Conservation (phyloP, 1,140 invertebrate genomes). For the Drosophila baimaii region DNA sequence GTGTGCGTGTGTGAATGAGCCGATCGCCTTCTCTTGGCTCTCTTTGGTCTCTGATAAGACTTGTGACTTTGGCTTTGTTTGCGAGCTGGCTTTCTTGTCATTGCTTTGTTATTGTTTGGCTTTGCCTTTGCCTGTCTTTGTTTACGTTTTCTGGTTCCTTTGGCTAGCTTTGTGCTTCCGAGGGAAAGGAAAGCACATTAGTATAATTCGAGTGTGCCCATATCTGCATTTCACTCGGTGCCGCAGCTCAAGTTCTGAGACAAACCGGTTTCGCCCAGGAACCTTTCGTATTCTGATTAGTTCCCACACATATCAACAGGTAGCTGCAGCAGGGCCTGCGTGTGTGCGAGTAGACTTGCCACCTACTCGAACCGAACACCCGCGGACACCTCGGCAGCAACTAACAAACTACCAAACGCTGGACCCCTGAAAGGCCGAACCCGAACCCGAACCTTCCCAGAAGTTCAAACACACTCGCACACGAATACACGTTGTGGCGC, state of each 20-base stretch:
- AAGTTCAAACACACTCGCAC: constrained; percentile 31
- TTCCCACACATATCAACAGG: constrained; percentile 54
- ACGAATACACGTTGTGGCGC: constrained; percentile 42
- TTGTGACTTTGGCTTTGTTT: constrained; percentile 17
- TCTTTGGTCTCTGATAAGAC: constrained; percentile 24
- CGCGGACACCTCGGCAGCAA: constrained; percentile 26
- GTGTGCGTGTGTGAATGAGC: constrained; percentile 20
- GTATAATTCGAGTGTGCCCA: not conserved
- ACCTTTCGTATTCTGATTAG: constrained; percentile 44
- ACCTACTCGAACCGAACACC: constrained; percentile 39
- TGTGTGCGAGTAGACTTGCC: constrained; percentile 43
- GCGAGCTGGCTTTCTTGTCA: constrained; percentile 11
- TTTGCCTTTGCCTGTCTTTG: constrained; percentile 28
- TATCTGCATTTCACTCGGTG: constrained; percentile 10
- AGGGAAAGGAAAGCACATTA: not conserved
- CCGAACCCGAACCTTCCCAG: constrained; percentile 46
- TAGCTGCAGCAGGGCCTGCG: constrained; percentile 33
- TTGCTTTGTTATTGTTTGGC: constrained; percentile 34
- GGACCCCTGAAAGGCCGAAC: constrained; percentile 25
- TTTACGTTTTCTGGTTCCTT: constrained; percentile 22
- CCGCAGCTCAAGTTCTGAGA: not conserved
- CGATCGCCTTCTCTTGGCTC: constrained; percentile 6
- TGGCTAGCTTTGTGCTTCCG: not conserved
- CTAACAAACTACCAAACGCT: constrained; percentile 33
- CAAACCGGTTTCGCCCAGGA: constrained; percentile 37